Evolutionary conservation across 2,888 invertebrate genomes (phyloP), one percentile per base, ranked within the genome.

Genomic region (Proisotoma minuta): DNA sequence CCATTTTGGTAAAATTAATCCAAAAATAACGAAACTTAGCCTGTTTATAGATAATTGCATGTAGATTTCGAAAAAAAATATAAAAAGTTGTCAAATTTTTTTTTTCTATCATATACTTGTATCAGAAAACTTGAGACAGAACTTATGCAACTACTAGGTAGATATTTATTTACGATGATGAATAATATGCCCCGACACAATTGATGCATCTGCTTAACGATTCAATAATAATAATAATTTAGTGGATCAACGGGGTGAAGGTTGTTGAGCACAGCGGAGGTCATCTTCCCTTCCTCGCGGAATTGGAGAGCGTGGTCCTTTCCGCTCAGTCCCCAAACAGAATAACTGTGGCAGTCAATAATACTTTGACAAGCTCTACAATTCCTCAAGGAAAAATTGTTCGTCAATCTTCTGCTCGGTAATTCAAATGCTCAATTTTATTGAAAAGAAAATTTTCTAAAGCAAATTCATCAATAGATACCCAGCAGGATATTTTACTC

Each of bases 341-440:
- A 24, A 82, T 97, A 10, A 95, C 96, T 0, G 91, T 98, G 0
- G 91, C 92, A 8, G 89, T 97, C 39, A 97, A 98, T 80, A 98
- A 98, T 77, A 94, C 90, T 0, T 81, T 98, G 12, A 83, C 88
- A 2, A 83, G 85, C 43, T 87, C 88, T 26, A 96, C 95, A 0
- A 83, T 98, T 29, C 98, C 98, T 0, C 97, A 97, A 77, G 98
- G 96, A 26, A 80, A 40, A 15, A 59, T 73, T 26, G 58, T 59
- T 2, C 60, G 59, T 34, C 68, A 64, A 43, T 57, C 50, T 52
- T 63, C 60, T 0, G 29, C 57, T 20, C 59, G 68, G 68, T 65
- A 15, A n/a, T 34, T 20, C 20, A 27, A 48, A 12, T 27, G n/a
- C 4, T 28, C 5, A 50, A 50, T 22, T 3, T 8, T 28, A 12